A percentile compares a stretch with the other conserved stretches of the same genome.
These are phyloP conservation scores for Hylaeus volcanicus DNA, from an alignment of 1,140 invertebrate species.

Conservation along the genomic window DNA sequence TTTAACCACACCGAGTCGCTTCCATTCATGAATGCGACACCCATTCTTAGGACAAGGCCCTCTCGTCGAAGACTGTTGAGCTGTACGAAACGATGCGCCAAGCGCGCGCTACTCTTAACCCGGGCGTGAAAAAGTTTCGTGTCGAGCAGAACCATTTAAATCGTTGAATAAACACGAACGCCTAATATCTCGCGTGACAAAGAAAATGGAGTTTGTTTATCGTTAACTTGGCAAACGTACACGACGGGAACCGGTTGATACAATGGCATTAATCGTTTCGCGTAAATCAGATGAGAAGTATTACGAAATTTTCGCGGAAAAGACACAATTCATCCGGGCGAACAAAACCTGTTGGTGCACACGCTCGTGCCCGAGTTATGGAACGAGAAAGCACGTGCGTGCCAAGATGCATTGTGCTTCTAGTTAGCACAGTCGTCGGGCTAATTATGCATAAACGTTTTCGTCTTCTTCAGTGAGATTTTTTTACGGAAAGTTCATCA, in stretches of 20 bases:
- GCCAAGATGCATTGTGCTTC: not conserved
- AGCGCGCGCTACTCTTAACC: not conserved
- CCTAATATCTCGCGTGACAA: too few species aligned
- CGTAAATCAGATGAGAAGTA: not conserved
- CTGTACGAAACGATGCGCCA: not conserved
- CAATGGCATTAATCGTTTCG: not conserved
- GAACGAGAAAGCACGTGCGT: slow-evolving; percentile 8
- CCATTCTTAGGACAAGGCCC: slow-evolving; percentile 2
- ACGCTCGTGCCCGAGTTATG: not conserved
- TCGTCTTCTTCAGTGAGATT: not conserved
- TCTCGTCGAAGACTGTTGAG: not conserved
- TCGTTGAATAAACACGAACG: not conserved
- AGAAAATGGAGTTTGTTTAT: not conserved
- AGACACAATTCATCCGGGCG: not conserved
- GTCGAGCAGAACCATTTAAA: not conserved
- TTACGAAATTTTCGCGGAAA: not conserved
- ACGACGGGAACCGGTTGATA: not conserved
- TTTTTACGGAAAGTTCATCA: too few species aligned
- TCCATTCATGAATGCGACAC: slow-evolving; percentile 31
- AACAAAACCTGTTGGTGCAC: slow-evolving; percentile 18
- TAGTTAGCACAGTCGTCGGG: not conserved
- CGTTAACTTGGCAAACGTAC: not conserved
- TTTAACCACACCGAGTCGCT: slow-evolving; percentile 7
- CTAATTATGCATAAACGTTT: not conserved
- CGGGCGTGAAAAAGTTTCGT: not conserved